phyloP scores from a whole-genome alignment of 2,888 invertebrate species.

The Aphelenchoides bicaudatus region DNA sequence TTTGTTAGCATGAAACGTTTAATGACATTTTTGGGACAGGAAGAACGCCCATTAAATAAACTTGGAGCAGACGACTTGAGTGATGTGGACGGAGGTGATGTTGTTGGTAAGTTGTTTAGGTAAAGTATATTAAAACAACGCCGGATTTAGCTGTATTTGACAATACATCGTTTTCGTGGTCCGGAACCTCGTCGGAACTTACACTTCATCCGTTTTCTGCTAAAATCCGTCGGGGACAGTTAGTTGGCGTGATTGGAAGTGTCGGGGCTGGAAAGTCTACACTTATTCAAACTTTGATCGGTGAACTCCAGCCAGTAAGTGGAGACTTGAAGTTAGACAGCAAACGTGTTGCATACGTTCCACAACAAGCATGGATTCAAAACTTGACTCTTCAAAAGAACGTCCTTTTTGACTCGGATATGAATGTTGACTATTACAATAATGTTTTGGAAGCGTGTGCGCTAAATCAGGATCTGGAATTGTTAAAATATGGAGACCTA shows the following conservation, averaged over 20 bases:
- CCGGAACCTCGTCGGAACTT: not conserved
- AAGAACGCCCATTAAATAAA: conserved; percentile 41
- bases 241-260: conserved; percentile 64
- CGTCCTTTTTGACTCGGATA: conserved; percentile 71
- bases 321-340: not conserved
- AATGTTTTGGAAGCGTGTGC: conserved; percentile 78
- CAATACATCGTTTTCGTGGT: conserved; percentile 20
- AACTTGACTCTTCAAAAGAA: conserved; percentile 73
- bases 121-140: conserved; percentile 19
- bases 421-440: conserved; percentile 41
- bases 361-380: conserved; percentile 75
- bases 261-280: conserved; percentile 67
- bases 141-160: conserved; percentile 23
- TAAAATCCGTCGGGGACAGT: conserved; percentile 41
- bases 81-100: conserved; percentile 2
- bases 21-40: conserved; percentile 51
- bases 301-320: not conserved
- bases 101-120: not conserved
- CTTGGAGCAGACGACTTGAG: conserved; percentile 11
- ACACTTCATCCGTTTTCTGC: conserved; percentile 68
- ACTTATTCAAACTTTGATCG: conserved; percentile 65
- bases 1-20: conserved; percentile 50
- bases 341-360: conserved; percentile 73
- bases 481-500: conserved; percentile 81
- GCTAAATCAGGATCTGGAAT: conserved; percentile 81